A percentile compares a stretch with the other conserved stretches of the same genome.
Evolutionary conservation across 1,140 invertebrate genomes (phyloP).

Genomic region (Ridgeia piscesae): DNA sequence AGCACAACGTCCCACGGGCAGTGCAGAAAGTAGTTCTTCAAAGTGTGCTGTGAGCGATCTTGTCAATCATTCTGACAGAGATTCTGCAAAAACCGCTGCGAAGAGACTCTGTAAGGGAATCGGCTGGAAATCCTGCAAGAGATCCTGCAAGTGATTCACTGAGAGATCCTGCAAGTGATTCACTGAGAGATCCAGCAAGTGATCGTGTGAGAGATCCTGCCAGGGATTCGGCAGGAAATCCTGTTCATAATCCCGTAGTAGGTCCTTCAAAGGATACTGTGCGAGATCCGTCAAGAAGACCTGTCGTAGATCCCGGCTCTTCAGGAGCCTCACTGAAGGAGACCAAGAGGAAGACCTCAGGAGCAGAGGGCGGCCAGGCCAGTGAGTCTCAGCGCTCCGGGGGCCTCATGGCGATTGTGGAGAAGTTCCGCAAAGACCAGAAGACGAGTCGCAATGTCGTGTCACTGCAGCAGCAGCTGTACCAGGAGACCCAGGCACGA

Average conservation of each 20-base stretch:
- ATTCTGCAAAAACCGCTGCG: not conserved
- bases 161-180: not conserved
- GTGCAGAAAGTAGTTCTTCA: not conserved
- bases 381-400: not conserved
- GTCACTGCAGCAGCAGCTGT: slow-evolving; percentile 45
- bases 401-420: not conserved
- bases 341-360: not conserved
- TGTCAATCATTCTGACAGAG: not conserved
- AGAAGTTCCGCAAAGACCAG: not conserved
- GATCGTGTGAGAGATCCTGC: not conserved
- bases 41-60: not conserved
- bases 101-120: not conserved
- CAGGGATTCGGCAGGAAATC: not conserved
- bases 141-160: not conserved
- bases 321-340: not conserved
- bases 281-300: not conserved
- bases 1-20: not conserved
- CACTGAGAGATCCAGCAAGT: not conserved
- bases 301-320: not conserved
- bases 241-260: not conserved
- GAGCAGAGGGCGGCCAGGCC: not conserved
- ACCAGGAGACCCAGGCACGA: slow-evolving; percentile 34
- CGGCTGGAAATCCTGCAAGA: not conserved
- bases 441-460: slow-evolving; percentile 27
- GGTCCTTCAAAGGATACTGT: not conserved